A percentile compares a stretch with the other conserved stretches of the same genome.
Evolutionary conservation across 1,140 invertebrate species (phyloP).

Genomic region (Drosophila cardini): DNA sequence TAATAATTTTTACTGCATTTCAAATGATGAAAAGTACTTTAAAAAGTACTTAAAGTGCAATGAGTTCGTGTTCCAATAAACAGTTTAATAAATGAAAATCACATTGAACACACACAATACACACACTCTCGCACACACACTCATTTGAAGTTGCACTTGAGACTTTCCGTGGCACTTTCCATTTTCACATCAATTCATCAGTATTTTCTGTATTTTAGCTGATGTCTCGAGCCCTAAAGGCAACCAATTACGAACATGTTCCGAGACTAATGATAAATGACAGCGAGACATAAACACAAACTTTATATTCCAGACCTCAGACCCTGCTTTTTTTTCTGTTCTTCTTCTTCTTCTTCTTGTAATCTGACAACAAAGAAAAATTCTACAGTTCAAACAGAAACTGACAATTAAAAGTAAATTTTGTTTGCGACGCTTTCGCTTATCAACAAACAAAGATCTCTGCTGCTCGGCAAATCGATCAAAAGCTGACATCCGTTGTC

Average conservation of each 20-base stretch:
- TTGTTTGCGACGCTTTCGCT: slow-evolving; percentile 70
- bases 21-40: not conserved
- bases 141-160: not conserved
- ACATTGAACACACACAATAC: slow-evolving; percentile 24
- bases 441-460: slow-evolving; percentile 63
- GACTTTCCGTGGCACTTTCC: slow-evolving; percentile 37
- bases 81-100: slow-evolving; percentile 36
- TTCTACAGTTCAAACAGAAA: slow-evolving; percentile 32
- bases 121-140: not conserved
- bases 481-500: slow-evolving; percentile 52
- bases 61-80: slow-evolving; percentile 12
- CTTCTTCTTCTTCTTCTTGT: slow-evolving; percentile 11
- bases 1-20: not conserved
- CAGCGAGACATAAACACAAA: slow-evolving; percentile 53
- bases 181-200: slow-evolving; percentile 17
- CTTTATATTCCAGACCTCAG: slow-evolving; percentile 15
- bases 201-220: not conserved
- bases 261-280: slow-evolving; percentile 71
- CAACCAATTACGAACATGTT: slow-evolving; percentile 45
- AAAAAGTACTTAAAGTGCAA: not conserved
- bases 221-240: not conserved
- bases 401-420: slow-evolving; percentile 65
- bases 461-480: slow-evolving; percentile 64
- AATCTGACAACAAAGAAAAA: slow-evolving; percentile 43
- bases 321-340: not conserved